Evolutionary conservation across 1,140 invertebrate species (phyloP).

Genomic region (Dolichoris vasculosae): DNA sequence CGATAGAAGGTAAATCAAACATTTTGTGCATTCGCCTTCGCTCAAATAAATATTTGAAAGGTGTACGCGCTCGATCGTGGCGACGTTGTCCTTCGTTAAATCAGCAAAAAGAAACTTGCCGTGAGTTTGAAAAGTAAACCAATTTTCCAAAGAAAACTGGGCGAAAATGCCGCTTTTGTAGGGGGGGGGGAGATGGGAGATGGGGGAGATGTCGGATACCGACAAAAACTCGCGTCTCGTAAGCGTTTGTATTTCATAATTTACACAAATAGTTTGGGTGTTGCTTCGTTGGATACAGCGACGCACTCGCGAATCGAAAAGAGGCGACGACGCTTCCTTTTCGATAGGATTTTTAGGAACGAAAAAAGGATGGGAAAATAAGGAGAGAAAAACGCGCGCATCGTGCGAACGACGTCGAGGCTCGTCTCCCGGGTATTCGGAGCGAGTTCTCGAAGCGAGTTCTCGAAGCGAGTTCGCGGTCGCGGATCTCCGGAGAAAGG

Average conservation of each 20-base stretch:
- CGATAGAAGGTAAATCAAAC: background rate
- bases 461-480: background rate
- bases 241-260: constrained; percentile 32
- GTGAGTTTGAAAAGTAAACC: constrained; percentile 29
- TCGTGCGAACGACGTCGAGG: background rate
- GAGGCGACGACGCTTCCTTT: no score
- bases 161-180: constrained; percentile 22
- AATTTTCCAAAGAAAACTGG: background rate
- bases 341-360: no score
- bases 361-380: no score
- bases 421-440: background rate
- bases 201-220: constrained; percentile 47
- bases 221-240: constrained; percentile 35
- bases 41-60: constrained; percentile 12
- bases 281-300: background rate
- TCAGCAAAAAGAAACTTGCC: constrained; percentile 1
- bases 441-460: no score
- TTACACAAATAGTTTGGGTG: constrained; percentile 24
- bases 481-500: no score
- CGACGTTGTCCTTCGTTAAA: background rate
- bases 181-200: no score
- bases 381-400: no score
- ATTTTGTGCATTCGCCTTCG: background rate
- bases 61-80: background rate
- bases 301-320: background rate